phyloP scores from a whole-genome alignment of 2,888 invertebrate genomes.

The Argynnis bischoffii region DNA sequence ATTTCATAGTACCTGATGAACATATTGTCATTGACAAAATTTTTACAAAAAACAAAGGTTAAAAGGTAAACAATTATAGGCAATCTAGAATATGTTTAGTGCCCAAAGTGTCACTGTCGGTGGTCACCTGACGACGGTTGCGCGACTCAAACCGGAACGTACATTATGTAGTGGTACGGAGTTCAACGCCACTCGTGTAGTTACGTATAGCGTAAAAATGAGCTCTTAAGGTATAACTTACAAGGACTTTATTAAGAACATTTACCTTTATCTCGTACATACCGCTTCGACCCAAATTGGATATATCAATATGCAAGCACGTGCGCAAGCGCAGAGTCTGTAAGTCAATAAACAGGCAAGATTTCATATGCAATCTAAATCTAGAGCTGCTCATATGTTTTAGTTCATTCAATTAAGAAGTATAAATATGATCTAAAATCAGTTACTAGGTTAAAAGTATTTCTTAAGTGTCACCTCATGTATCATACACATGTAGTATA shows the following conservation, averaged over 20 bases:
- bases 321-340: not conserved
- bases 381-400: no score
- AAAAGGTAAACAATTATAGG: no score
- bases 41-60: no score
- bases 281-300: not conserved
- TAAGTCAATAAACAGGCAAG: no score
- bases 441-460: no score
- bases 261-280: not conserved
- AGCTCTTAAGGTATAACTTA: not conserved
- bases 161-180: not conserved
- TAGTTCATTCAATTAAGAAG: no score
- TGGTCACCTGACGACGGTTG: not conserved
- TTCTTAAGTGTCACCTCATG: no score
- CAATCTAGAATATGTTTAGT: not conserved
- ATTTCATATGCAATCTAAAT: no score
- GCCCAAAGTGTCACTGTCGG: not conserved
- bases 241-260: not conserved
- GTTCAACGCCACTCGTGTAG: constrained; percentile 9
- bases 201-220: not conserved
- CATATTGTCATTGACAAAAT: no score
- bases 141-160: not conserved
- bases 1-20: no score
- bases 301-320: not conserved
- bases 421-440: no score
- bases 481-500: no score